Conservation (phyloP, 2,888 invertebrate genomes). For the Andricus quercusramuli region DNA sequence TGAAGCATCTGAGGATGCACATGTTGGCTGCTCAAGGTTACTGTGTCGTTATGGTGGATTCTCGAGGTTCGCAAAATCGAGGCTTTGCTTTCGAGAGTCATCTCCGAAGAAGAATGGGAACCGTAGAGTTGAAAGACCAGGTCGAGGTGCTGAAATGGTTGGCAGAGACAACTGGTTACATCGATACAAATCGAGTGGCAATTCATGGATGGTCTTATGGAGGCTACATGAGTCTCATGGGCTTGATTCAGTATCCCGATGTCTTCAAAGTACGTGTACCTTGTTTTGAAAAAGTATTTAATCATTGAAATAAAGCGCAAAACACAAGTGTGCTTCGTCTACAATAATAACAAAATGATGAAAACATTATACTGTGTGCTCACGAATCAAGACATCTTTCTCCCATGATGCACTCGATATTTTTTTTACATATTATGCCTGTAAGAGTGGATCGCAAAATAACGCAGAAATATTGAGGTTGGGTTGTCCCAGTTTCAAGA, state of each 20-base stretch:
- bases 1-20: constrained; percentile 94
- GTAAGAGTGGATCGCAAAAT: too few species aligned
- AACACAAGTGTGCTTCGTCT: too few species aligned
- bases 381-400: too few species aligned
- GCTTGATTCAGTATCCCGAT: constrained; percentile 93
- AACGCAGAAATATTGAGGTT: too few species aligned
- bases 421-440: too few species aligned
- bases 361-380: too few species aligned
- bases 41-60: constrained; percentile 97
- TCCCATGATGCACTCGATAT: too few species aligned
- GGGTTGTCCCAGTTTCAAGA: too few species aligned
- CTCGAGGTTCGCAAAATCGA: constrained; percentile 95
- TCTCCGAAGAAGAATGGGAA: constrained; percentile 94
- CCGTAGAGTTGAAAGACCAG: constrained; percentile 96
- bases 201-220: constrained; percentile 99
- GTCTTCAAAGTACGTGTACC: constrained; percentile 88
- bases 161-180: constrained; percentile 90
- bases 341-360: too few species aligned
- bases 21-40: constrained; percentile 97
- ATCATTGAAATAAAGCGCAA: too few species aligned
- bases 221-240: constrained; percentile 97
- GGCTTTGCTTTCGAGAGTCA: constrained; percentile 96
- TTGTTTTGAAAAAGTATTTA: background rate
- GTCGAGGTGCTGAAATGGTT: constrained; percentile 95
- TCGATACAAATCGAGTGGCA: constrained; percentile 95